Conservation (phyloP, 2,888 invertebrate species). For the Acronicta alni region DNA sequence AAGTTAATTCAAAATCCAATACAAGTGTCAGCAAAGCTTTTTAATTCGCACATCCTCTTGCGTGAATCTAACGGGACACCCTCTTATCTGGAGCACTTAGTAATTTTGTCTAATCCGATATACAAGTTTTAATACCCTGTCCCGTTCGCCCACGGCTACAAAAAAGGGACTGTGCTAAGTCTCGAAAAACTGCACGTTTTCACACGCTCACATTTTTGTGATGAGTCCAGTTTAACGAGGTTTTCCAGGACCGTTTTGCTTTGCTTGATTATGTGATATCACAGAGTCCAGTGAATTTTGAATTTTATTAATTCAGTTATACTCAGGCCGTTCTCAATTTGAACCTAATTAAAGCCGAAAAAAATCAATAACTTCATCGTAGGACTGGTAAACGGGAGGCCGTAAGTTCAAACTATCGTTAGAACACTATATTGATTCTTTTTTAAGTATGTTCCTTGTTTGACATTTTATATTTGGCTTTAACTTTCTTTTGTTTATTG, state of each 20-base stretch:
- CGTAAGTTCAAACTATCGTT: too few relatives aligned
- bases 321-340: too few relatives aligned
- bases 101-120: conserved; percentile 87
- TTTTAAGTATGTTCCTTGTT: too few relatives aligned
- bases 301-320: too few relatives aligned
- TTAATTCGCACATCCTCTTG: conserved; percentile 51
- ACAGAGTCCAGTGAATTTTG: too few relatives aligned
- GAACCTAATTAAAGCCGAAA: too few relatives aligned
- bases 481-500: too few relatives aligned
- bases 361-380: too few relatives aligned
- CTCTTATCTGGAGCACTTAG: conserved; percentile 85
- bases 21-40: conserved; percentile 48
- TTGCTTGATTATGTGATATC: too few relatives aligned
- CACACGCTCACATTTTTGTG: conserved; percentile 76
- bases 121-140: conserved; percentile 86
- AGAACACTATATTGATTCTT: too few relatives aligned
- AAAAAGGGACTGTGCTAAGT: conserved; percentile 85
- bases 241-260: conserved; percentile 13
- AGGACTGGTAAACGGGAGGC: too few relatives aligned
- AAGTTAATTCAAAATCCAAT: conserved; percentile 28
- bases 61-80: conserved; percentile 53
- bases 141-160: conserved; percentile 79
- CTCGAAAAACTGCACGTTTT: conserved; percentile 83
- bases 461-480: too few relatives aligned
- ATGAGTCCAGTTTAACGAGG: conserved; percentile 9